Base-by-base conservation (phyloP, 2,797 vertebrate genomes). In the Sebastes melanostomus region DNA sequence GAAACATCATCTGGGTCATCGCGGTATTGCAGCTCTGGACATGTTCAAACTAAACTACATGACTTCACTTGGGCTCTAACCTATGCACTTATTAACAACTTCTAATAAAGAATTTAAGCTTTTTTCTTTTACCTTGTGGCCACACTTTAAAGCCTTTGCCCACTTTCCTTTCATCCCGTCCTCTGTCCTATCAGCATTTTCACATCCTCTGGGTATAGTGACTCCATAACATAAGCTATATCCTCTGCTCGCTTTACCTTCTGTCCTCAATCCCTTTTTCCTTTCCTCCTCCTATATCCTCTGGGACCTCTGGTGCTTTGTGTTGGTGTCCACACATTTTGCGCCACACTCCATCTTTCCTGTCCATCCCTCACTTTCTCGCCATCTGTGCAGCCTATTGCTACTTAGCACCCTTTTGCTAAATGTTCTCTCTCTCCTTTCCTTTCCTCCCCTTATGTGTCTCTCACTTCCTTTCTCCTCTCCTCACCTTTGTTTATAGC, bases 121-220 rank as follows among this genome's bases (percentile, higher is more conserved):
- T 58, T 14, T 68, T 61, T 61, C 18, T 63, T 54, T 54, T 10
- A 54, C 13, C 30, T 80, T 22, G n/a, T 22, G 70, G 36, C 54
- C 73, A 18, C 63, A 65, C 25, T 34, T 74, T 66, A 78, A 87
- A 72, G 22, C 42, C 24, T 50, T 71, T 60, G 10, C n/a, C 52
- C 52, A 30, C 63, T 68, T 72, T 72, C 67, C 62, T 62, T 75
- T 54, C 32, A 75, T 42, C 24, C 55, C 73, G 11, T 60, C 76
- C 62, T 81, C 69, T 54, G 69, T 73, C 72, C 6, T 79, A 88
- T 81, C 86, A 96, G 96, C 96, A 95, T 96, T 90, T 96, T 96
- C 82, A 91, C 95, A 91, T 96, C 94, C 92, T 97, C 96, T 8
- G 96, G 95, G 85, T 96, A 96, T 50, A 96, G 90, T 0, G 94